Base-by-base conservation (phyloP, 2,797 vertebrate species). In the Anguilla marmorata region DNA sequence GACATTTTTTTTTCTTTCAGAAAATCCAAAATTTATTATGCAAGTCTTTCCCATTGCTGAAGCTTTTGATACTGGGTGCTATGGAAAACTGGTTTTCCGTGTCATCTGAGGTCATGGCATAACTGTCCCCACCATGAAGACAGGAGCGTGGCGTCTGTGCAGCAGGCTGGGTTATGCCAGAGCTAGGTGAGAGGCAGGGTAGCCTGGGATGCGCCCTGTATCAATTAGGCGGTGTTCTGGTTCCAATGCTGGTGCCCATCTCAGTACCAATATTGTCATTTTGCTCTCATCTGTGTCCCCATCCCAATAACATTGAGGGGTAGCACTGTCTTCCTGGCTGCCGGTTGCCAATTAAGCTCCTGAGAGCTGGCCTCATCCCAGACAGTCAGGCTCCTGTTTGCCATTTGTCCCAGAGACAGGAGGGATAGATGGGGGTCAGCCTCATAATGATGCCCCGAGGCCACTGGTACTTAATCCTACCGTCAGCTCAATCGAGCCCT, bases 271-370 rank as follows among this genome's bases (percentile, higher is more conserved):
- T 45, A 48, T 50, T 50, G 41, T 82, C 21, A 24, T 41, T 48
- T n/a, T 82, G 5, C 45, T 24, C 41, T 48, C 21, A 85, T 85
- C 19, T 8, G 12, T 58, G 52, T 30, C 27, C 50, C 52, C 56
- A 14, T 56, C 24, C 79, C 79, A 50, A 4, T 50, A 41, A n/a
- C 21, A 82, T 37, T 41, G 12, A 19, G 88, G 88, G 86, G 58
- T 54, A 6, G 24, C 24, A 84, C 89, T 86, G 86, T 50, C 3
- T 52, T 86, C 41, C 86, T 89, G 80, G 86, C 86, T 86, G 83
- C 84, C 52, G 86, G 27, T 16, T 41, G 63, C 83, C 84, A 86
- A 87, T 90, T 89, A 89, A 82, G 45, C 19, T 58, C 63, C 63
- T 16, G 69, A 69, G 82, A 85, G 87, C 86, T 79, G 74, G 52